These are phyloP conservation scores for Euglossa dilemma DNA, from an alignment of 1,140 invertebrate species.

Conservation along the genomic window DNA sequence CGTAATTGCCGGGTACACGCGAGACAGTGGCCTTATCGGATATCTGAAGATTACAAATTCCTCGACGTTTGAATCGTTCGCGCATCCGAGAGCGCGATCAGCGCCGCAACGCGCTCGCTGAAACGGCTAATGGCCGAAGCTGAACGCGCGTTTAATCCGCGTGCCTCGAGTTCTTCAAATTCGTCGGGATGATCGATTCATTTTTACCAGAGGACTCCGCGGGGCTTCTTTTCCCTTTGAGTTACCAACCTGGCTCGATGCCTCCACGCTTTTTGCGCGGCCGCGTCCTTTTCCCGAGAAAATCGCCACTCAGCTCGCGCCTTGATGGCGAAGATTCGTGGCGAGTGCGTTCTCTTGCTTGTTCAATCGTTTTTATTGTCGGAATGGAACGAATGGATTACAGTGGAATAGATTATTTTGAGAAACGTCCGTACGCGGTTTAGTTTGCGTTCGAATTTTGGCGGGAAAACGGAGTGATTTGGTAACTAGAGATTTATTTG, in stretches of 20 bases:
- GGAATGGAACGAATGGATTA: too few species aligned
- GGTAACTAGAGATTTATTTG: too few species aligned
- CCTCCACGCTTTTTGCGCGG: not conserved
- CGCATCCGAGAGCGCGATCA: not conserved
- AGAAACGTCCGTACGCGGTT: too few species aligned
- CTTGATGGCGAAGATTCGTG: not conserved
- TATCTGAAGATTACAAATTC: slow-evolving; percentile 46
- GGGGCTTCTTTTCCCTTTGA: not conserved
- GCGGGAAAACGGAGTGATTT: too few species aligned
- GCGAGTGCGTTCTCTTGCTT: not conserved
- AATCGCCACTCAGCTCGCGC: not conserved
- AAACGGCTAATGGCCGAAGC: slow-evolving; percentile 22
- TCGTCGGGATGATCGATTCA: slow-evolving; percentile 13
- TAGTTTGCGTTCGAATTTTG: too few species aligned
- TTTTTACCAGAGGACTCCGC: not conserved
- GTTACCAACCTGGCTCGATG: not conserved
- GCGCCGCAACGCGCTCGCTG: slow-evolving; percentile 5
- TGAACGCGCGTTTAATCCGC: slow-evolving; percentile 19
- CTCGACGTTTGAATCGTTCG: slow-evolving; percentile 40
- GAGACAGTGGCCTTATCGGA: slow-evolving; percentile 29
- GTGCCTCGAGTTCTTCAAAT: slow-evolving; percentile 12
- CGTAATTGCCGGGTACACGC: slow-evolving; percentile 35
- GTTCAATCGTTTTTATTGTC: not conserved
- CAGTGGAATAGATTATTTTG: too few species aligned
- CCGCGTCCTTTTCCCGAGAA: not conserved